Base-by-base conservation (phyloP, 2,797 vertebrate species). In the Mareca penelope region DNA sequence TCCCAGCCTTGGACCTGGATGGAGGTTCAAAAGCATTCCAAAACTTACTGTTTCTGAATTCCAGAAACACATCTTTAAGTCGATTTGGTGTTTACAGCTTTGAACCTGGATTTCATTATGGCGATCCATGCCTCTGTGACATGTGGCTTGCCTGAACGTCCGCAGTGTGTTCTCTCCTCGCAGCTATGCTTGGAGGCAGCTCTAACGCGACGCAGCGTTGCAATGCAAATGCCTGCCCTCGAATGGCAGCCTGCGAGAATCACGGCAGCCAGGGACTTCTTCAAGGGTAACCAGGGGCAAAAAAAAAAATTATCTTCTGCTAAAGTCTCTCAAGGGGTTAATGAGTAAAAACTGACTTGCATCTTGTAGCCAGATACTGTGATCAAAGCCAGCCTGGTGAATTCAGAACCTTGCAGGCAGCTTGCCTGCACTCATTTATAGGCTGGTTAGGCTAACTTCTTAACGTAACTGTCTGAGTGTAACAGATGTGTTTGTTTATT, bases 11-110 rank as follows among this genome's bases (percentile, higher is more conserved):
- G 65, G 35, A 84, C 67, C 44, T 33, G 75, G 80, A 22, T 16
- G 33, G 85, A 77, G 31, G 37, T 87, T 96, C 60, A 90, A 82
- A 88, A 90, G 78, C 71, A 35, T 86, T 94, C 68, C 75, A 77
- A 79, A 75, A 83, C 60, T 77, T 50, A 31, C 63, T 40, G 63
- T 50, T 95, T 85, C 57, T 89, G 44, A 78, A 63, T 73, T 85
- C 42, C 70, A 93, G 83, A 84, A 91, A 44, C 46, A 77, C 52
- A 42, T 37, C 42, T 75, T 64, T 53, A 55, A 55, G 57, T 63
- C 85, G 44, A 50, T 57, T 79, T 73, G 44, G 29, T 57, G 65
- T 83, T 89, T 80, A 73, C 26, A 85, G 81, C 84, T 84, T 78
- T 64, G 53, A 95, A 77, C 29, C 69, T 88, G 88, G 63, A 68